Base-by-base conservation (phyloP, 2,113 vertebrate genomes). In the Salvelinus alpinus region DNA sequence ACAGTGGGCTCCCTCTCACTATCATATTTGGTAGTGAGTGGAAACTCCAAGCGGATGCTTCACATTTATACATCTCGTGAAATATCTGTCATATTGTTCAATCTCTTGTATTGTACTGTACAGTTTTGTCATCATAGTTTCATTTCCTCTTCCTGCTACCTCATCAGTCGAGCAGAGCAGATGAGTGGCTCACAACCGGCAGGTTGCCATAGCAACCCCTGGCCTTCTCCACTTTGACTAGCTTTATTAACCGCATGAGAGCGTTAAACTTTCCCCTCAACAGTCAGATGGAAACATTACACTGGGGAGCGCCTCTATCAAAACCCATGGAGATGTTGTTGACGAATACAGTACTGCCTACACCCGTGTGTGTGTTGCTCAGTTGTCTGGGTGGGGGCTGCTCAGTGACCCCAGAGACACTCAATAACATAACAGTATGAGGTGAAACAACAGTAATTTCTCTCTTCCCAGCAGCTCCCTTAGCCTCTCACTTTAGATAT, bases 121-220 rank as follows among this genome's bases (percentile, higher is more conserved):
- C 48, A 12, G 48, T 51, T 14, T 51, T 51, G 51, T 54, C 51
- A 51, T 51, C 47, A 51, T 38, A 11, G 38, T 77, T 70, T 76
- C 5, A 13, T 86, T 79, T 74, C 29, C 69, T 78, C 18, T 74
- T 73, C 62, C 14, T 74, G 77, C 76, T 71, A 54, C 77, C 79
- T 86, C 89, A 80, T 84, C 76, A 68, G 77, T 81, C 84, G 87
- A 74, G 74, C 85, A 85, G 80, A 85, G 81, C 31, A 34, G 34
- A 67, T 22, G 78, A 79, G 83, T 86, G 68, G 5, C 83, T 88
- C 83, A 82, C 81, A 51, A 85, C 24, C 70, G 79, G 77, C 78
- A 20, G 75, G 86, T 88, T 88, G 47, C 88, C 84, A 86, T 86
- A 81, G 86, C 74, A 92, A 92, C 91, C 74, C 7, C 16, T 73